Conservation (phyloP, 2,113 vertebrate genomes). For the Bolborhynchus lineola region DNA sequence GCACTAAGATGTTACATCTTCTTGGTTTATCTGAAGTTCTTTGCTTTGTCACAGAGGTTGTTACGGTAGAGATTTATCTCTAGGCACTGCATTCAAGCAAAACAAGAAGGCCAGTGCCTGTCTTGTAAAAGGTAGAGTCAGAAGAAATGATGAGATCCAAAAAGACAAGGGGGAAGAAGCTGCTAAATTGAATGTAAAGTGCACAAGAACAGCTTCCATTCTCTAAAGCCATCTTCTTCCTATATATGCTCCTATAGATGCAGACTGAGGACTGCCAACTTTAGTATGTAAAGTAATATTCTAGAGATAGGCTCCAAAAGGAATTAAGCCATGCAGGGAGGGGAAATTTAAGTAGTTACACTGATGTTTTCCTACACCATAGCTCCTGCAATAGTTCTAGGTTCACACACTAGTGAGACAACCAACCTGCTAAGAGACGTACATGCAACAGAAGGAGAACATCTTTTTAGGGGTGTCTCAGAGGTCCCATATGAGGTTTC, state of each 20-base stretch:
- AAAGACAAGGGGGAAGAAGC: neutral
- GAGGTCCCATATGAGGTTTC: neutral
- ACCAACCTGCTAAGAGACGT: neutral
- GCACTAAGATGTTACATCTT: neutral
- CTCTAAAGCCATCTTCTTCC: neutral
- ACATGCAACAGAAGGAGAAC: rapidly evolving
- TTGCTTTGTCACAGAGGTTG: neutral
- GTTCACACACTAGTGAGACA: neutral
- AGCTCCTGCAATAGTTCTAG: neutral
- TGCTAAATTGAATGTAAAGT: neutral
- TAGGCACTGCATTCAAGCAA: neutral
- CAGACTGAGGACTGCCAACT: neutral
- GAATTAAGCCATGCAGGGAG: neutral
- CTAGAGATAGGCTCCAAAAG: neutral
- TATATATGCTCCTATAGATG: neutral
- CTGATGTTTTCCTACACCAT: neutral
- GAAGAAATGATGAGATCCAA: neutral
- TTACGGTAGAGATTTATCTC: neutral
- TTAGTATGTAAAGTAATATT: neutral
- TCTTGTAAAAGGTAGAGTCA: neutral
- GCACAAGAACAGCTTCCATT: neutral
- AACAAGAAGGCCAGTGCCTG: neutral
- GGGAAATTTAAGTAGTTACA: neutral
- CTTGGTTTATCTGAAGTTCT: neutral
- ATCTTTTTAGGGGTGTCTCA: neutral